Conservation (phyloP, 2,797 vertebrate genomes). For the Diglossa cyanea region DNA sequence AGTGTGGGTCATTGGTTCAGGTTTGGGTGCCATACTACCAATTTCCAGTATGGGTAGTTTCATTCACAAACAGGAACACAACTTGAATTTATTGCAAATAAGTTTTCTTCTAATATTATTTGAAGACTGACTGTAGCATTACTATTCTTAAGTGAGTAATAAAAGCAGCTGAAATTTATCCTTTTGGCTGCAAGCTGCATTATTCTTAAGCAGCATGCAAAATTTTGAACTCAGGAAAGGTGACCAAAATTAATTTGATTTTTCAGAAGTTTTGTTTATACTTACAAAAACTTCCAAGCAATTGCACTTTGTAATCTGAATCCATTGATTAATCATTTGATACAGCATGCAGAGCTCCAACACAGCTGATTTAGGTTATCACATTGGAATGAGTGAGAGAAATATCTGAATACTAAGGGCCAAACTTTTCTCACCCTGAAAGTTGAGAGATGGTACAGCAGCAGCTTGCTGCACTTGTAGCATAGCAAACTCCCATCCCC, state of each 20-base stretch:
- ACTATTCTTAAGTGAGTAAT: not conserved
- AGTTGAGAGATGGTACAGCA: not conserved
- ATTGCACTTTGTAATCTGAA: not conserved
- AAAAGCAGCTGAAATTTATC: not conserved
- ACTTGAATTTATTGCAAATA: not conserved
- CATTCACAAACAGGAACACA: not conserved
- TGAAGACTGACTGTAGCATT: not conserved
- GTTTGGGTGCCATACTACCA: not conserved
- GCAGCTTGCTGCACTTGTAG: not conserved
- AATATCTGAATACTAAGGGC: not conserved
- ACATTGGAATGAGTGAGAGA: not conserved
- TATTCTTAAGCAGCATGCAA: not conserved
- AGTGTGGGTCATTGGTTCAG: not conserved
- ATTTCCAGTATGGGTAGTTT: not conserved
- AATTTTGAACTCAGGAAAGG: not conserved
- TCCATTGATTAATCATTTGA: not conserved
- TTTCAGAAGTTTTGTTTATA: not conserved
- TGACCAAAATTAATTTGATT: not conserved
- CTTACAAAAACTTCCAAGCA: not conserved
- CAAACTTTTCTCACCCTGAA: not conserved
- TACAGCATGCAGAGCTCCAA: not conserved
- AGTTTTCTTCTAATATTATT: not conserved
- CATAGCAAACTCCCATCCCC: not conserved
- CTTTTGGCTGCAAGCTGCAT: not conserved
- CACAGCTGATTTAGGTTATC: not conserved